Evolutionary conservation across 1,140 invertebrate species (phyloP).

Genomic region (Andricus grossulariae): DNA sequence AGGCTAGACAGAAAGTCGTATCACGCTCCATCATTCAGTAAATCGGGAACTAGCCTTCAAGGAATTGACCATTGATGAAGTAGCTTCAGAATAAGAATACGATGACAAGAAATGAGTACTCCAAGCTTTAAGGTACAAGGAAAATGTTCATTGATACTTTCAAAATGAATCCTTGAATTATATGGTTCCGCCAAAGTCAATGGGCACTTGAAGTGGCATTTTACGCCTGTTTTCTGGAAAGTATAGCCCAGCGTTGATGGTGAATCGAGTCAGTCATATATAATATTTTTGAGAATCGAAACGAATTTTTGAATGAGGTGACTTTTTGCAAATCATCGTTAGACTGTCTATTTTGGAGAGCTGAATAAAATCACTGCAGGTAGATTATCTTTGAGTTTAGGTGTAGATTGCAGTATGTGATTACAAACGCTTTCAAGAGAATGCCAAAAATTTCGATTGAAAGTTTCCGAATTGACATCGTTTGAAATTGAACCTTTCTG

Average conservation of each 20-base stretch:
- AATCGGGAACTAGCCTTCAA: constrained; percentile 9
- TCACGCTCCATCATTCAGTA: constrained; percentile 20
- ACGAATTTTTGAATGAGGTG: not conserved
- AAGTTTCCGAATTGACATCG: no score
- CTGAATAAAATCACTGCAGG: no score
- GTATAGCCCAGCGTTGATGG: not conserved
- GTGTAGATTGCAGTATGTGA: no score
- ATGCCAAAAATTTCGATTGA: no score
- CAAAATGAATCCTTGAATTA: no score
- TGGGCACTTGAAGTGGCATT: not conserved
- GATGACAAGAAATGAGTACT: not conserved
- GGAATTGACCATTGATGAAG: constrained; percentile 26
- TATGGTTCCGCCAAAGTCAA: constrained; percentile 1
- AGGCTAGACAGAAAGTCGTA: constrained; percentile 5
- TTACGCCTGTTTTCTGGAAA: constrained; percentile 6
- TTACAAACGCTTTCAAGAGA: no score
- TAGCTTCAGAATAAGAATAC: not conserved
- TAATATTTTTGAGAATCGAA: not conserved
- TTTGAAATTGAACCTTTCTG: no score
- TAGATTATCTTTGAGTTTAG: no score
- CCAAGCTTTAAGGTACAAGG: not conserved
- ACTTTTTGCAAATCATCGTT: constrained; percentile 3
- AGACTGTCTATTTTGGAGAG: no score
- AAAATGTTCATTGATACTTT: constrained; percentile 15
- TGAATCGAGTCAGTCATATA: not conserved